Percentiles rank a stretch among this genome's conserved stretches.
Conservation (phyloP, 2,888 invertebrate species). For the Pristionchus arcanus region DNA sequence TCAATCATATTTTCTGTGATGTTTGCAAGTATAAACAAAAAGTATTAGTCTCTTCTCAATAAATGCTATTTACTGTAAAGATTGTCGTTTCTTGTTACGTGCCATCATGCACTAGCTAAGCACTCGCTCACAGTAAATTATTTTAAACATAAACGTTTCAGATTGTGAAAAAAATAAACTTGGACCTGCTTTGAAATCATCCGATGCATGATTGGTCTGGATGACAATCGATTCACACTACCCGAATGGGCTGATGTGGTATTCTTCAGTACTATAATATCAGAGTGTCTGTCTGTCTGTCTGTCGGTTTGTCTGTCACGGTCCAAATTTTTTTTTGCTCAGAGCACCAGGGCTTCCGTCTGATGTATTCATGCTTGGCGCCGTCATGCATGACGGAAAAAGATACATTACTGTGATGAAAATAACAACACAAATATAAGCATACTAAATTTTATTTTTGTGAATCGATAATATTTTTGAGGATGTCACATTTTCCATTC, state of each 20-base stretch:
- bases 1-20: too few species aligned
- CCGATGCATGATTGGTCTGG: background rate
- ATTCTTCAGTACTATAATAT: too few species aligned
- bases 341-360: background rate
- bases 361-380: slow-evolving; percentile 53
- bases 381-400: slow-evolving; percentile 58
- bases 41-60: too few species aligned
- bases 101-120: background rate
- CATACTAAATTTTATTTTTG: background rate
- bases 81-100: too few species aligned
- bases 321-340: too few species aligned
- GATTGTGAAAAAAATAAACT: slow-evolving; percentile 20
- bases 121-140: background rate
- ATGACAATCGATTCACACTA: slow-evolving; percentile 10
- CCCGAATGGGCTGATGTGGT: slow-evolving; percentile 28
- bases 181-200: slow-evolving; percentile 25
- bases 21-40: too few species aligned
- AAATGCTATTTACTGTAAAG: too few species aligned
- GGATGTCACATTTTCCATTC: slow-evolving; percentile 53
- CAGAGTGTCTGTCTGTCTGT: too few species aligned
- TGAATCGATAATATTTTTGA: background rate
- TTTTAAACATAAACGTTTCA: background rate
- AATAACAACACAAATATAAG: slow-evolving; percentile 33
- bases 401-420: slow-evolving; percentile 63
- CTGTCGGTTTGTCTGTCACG: too few species aligned